A percentile compares a stretch with the other conserved stretches of the same genome.
These are phyloP conservation scores for Papilio xuthus DNA, from an alignment of 1,140 invertebrate species.

Conservation along the genomic window DNA sequence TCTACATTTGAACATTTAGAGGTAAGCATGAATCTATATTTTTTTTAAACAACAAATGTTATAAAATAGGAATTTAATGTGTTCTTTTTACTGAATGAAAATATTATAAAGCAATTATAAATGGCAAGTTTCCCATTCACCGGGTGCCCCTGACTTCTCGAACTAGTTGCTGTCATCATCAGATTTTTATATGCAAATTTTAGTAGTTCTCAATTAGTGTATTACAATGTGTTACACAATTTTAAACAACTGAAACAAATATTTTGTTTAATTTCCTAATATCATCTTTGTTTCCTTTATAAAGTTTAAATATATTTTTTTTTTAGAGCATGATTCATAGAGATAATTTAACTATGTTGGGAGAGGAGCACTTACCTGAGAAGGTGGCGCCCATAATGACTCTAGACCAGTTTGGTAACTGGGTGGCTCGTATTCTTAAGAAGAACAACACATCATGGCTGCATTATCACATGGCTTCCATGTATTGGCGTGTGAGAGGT, in stretches of 20 bases:
- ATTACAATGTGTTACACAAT: too few species aligned
- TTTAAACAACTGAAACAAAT: too few species aligned
- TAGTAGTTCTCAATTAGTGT: too few species aligned
- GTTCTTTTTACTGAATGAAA: too few species aligned
- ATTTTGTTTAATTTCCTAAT: too few species aligned
- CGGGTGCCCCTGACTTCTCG: too few species aligned
- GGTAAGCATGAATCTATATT: slow-evolving; percentile 72
- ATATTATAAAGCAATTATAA: too few species aligned
- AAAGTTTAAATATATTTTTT: slow-evolving; percentile 14
- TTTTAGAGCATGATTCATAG: slow-evolving; percentile 84
- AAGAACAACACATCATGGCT: slow-evolving; percentile 92
- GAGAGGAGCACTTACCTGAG: slow-evolving; percentile 86
- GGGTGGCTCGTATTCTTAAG: slow-evolving; percentile 84
- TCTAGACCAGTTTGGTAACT: slow-evolving; percentile 85
- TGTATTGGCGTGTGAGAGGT: slow-evolving; percentile 93
- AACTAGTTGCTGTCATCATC: too few species aligned
- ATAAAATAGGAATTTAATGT: too few species aligned
- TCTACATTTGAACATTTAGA: slow-evolving; percentile 91
- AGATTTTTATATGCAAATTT: too few species aligned
- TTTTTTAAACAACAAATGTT: background rate
- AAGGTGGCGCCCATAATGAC: slow-evolving; percentile 84
- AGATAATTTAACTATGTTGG: slow-evolving; percentile 83
- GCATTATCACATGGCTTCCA: slow-evolving; percentile 91
- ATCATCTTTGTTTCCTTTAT: too few species aligned
- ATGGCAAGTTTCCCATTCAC: too few species aligned